These are phyloP conservation scores for Baryphthengus martii DNA, from an alignment of 2,113 vertebrate genomes.

Conservation along the genomic window DNA sequence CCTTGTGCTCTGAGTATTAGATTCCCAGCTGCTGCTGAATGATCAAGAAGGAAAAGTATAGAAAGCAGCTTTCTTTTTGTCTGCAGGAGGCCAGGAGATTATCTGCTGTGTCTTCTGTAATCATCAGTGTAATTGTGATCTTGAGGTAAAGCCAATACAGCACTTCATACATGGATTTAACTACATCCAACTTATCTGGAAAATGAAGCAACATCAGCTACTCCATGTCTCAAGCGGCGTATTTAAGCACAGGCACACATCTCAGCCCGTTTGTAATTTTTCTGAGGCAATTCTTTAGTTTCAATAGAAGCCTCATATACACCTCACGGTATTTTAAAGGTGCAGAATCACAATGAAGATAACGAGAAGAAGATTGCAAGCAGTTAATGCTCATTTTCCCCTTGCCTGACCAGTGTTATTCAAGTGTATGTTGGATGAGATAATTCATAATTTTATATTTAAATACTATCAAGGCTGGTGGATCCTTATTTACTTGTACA, in stretches of 20 bases:
- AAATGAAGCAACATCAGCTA: not conserved
- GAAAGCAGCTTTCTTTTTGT: not conserved
- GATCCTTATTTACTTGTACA: not conserved
- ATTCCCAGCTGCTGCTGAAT: not conserved
- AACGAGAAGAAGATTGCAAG: not conserved
- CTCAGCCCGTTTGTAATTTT: not conserved
- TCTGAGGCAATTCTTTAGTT: not conserved
- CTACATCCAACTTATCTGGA: not conserved
- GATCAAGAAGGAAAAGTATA: not conserved
- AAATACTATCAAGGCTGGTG: not conserved
- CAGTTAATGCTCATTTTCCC: not conserved
- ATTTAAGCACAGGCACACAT: not conserved
- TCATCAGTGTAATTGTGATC: not conserved
- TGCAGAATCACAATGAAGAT: not conserved
- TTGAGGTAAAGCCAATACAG: not conserved
- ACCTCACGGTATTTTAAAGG: not conserved
- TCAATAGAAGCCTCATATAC: not conserved
- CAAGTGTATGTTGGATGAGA: not conserved
- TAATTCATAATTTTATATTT: not conserved
- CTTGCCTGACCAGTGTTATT: not conserved
- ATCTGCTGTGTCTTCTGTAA: not conserved
- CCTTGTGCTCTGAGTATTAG: not conserved
- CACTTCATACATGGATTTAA: not conserved
- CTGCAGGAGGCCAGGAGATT: not conserved
- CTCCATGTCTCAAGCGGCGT: not conserved